Evolutionary conservation across 2,888 invertebrate species (phyloP), one percentile per base, ranked within the genome.

Genomic region (Limnephilus marmoratus): DNA sequence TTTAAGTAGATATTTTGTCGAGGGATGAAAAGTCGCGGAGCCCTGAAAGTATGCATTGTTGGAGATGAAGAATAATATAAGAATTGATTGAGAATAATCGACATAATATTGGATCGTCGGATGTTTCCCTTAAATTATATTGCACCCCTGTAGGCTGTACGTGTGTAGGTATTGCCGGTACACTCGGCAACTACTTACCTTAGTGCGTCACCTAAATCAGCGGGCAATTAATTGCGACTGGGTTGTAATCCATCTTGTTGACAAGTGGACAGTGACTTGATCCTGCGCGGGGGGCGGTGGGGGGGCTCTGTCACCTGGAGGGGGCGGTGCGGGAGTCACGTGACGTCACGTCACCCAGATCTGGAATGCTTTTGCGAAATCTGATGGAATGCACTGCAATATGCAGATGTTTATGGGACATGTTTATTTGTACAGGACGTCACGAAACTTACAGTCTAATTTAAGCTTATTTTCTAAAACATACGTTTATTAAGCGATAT

Each of bases 211-310:
- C 92, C 92, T 92, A 93, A 93, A 93, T 93, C 93, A 93, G 93
- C 92, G 91, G 91, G 91, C 93, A 93, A 93, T 93, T 93, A 93
- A 93, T 93, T 93, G 93, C 93, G 90, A 92, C 90, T 87, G 91
- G 92, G 91, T 92, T 90, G 93, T 93, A 93, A 93, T 93, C 93
- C 93, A 92, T 93, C 93, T 93, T 93, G 93, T 93, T 93, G 93
- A 93, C 93, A 93, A 93, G 93, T 92, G 93, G 93, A 93, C 93
- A 92, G 91, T 92, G 90, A 90, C 93, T 93, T 93, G 93, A 93
- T 93, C 92, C 92, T 81, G 45, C 81, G 85, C 29, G 90, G 45
- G 83, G 68, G 81, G 45, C 82, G 90, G 80, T 82, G 91, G 41
- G 31, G 18, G 90, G 92, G 88, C 3, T n/a, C 68, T 89, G 83